Evolutionary conservation across 2,888 invertebrate genomes (phyloP), one percentile per base, ranked within the genome.

Genomic region (Fragum whitleyi): DNA sequence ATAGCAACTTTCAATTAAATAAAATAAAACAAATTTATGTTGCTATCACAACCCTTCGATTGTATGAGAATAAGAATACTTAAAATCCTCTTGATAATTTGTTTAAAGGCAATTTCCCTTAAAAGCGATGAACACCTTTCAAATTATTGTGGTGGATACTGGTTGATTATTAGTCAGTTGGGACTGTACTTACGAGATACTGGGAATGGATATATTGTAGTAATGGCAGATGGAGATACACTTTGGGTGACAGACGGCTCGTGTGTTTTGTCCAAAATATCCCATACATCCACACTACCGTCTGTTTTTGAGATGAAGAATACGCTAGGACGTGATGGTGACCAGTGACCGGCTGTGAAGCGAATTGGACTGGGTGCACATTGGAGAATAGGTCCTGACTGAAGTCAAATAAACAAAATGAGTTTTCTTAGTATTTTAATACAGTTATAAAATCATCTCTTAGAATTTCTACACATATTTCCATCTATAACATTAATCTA

Each of bases 231-330:
- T 0, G 92, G 88, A 2, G 97, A 96, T 23, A 96, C 94, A 77
- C 95, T 96, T 92, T 97, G 96, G 0, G 95, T 95, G 74, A 96
- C 95, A 79, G 95, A 95, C 0, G 97, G 95, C 83, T 96, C 95
- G 87, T 97, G 96, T 85, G 96, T 96, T 91, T 95, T 95, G 67
- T 96, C 94, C 77, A 96, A 93, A 76, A 97, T 94, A 94, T 97
- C 96, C 97, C 97, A 98, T 16, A 96, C 96, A 94, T 97, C 97
- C 19, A 97, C 94, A 77, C 95, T 95, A 2, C 97, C 97, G 94
- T 97, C 97, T 29, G 95, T 95, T 26, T 96, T 96, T 0, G 96
- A 95, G 74, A 97, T 93, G 91, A 96, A 96, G 77, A 97, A 94
- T 67, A 96, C 95, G 68, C 96, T 96, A 0, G 97, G 96, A 70